These are phyloP conservation scores for Eupithecia pulchellata DNA, from an alignment of 2,888 invertebrate genomes.

Conservation along the genomic window DNA sequence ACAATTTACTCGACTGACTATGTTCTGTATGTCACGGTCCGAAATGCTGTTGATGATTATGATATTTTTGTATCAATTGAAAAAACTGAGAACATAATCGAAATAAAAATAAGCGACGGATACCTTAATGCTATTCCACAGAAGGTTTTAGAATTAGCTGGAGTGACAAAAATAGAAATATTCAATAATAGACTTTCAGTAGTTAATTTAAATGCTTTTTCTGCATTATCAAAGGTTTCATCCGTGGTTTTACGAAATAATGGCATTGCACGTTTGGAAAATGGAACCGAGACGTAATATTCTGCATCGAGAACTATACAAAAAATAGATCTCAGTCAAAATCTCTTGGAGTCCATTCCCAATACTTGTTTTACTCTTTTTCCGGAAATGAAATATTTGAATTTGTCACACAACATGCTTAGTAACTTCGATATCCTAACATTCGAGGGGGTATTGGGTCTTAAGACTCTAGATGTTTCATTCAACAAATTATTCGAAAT, in stretches of 20 bases:
- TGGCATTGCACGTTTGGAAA: conserved; percentile 15
- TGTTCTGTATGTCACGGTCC: neutral
- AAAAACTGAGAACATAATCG: conserved; percentile 14
- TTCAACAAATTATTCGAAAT: conserved; percentile 30
- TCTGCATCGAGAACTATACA: conserved; percentile 16
- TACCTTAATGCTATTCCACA: conserved; percentile 13
- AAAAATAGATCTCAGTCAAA: conserved; percentile 28
- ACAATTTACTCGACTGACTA: conserved; percentile 16
- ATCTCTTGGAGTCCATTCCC: conserved; percentile 21
- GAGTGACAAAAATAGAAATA: conserved; percentile 17
- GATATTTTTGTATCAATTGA: conserved; percentile 20
- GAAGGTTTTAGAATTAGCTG: conserved; percentile 13
- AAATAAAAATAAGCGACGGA: conserved; percentile 21
- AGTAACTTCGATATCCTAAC: conserved; percentile 32
- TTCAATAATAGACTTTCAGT: conserved; percentile 20
- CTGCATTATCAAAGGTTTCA: neutral
- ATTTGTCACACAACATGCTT: conserved; percentile 34
- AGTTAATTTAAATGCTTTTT: conserved; percentile 23
- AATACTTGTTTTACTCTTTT: conserved; percentile 27
- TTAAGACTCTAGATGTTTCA: conserved; percentile 29
- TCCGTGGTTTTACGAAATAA: conserved; percentile 22
- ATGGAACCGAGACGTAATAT: neutral
- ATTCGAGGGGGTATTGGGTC: conserved; percentile 31
- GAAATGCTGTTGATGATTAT: neutral
- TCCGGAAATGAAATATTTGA: conserved; percentile 24